Evolutionary conservation across 2,888 invertebrate species (phyloP).

Genomic region (Operophtera brumata): DNA sequence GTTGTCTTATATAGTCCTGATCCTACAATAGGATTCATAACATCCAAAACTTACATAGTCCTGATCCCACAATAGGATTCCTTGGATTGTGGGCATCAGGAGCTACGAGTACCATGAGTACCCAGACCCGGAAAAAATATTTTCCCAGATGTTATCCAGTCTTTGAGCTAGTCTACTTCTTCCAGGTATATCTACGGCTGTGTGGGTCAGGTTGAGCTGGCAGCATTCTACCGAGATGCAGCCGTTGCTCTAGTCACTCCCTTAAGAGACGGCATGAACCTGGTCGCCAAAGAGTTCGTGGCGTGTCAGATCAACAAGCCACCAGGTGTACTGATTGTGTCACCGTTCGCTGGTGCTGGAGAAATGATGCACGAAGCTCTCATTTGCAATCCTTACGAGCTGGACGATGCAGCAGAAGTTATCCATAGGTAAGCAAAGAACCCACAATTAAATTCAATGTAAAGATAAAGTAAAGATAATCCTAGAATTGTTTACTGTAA

Average conservation of each 20-base stretch:
- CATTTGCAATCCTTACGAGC: conserved; percentile 93
- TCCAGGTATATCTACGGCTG: conserved; percentile 91
- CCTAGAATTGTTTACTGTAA: too few species aligned
- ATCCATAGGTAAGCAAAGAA: conserved; percentile 83
- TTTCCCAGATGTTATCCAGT: not conserved
- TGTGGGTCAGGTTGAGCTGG: conserved; percentile 91
- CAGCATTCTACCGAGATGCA: conserved; percentile 92
- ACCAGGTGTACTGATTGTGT: conserved; percentile 92
- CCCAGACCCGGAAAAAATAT: too few species aligned
- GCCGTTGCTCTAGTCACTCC: conserved; percentile 94
- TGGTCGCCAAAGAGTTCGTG: conserved; percentile 95
- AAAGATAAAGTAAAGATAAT: too few species aligned
- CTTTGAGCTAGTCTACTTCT: conserved; percentile 4
- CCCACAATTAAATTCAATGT: too few species aligned
- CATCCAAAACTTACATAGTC: too few species aligned
- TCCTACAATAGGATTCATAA: too few species aligned
- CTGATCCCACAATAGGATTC: too few species aligned
- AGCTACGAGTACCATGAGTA: too few species aligned
- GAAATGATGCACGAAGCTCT: conserved; percentile 97
- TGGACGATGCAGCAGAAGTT: conserved; percentile 92
- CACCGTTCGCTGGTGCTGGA: conserved; percentile 95
- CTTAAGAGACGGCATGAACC: conserved; percentile 93
- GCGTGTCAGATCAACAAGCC: conserved; percentile 94
- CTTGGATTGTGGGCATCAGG: too few species aligned
- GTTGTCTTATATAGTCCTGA: too few species aligned